phyloP scores from a whole-genome alignment of 1,140 invertebrate species.

The Drosophila santomea region DNA sequence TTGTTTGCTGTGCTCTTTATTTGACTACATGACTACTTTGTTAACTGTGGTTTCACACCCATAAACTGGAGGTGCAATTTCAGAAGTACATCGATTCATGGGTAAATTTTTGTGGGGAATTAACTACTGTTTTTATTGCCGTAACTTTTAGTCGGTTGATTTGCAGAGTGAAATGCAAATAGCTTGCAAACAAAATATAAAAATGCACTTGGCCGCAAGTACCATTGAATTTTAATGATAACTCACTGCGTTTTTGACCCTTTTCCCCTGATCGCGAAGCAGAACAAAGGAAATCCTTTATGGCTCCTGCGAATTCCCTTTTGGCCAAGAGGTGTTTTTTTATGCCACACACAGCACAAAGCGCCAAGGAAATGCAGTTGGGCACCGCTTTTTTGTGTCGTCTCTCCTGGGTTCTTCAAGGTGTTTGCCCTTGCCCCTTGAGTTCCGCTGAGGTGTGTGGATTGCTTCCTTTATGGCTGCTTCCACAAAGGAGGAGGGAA shows the following conservation, averaged over 20 bases:
- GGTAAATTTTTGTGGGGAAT: not conserved
- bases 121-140: not conserved
- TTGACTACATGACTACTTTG: not conserved
- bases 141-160: not conserved
- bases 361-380: constrained; percentile 24
- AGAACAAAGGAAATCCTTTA: constrained; percentile 35
- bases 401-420: constrained; percentile 9
- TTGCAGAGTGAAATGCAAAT: too few species aligned
- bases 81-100: not conserved
- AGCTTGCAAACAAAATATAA: too few species aligned
- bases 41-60: not conserved
- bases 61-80: not conserved
- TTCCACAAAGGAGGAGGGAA: constrained; percentile 10
- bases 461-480: constrained; percentile 42
- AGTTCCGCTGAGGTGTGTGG: constrained; percentile 13
- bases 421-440: constrained; percentile 42
- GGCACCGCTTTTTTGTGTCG: not conserved
- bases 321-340: constrained; percentile 7
- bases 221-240: not conserved
- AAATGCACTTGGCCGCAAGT: too few species aligned
- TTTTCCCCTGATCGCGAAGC: not conserved
- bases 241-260: constrained; percentile 3
- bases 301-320: constrained; percentile 6
- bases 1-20: constrained; percentile 9
- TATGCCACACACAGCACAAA: constrained; percentile 41